Evolutionary conservation across 1,140 invertebrate genomes (phyloP).

Genomic region (Holcopasites calliopsidis): DNA sequence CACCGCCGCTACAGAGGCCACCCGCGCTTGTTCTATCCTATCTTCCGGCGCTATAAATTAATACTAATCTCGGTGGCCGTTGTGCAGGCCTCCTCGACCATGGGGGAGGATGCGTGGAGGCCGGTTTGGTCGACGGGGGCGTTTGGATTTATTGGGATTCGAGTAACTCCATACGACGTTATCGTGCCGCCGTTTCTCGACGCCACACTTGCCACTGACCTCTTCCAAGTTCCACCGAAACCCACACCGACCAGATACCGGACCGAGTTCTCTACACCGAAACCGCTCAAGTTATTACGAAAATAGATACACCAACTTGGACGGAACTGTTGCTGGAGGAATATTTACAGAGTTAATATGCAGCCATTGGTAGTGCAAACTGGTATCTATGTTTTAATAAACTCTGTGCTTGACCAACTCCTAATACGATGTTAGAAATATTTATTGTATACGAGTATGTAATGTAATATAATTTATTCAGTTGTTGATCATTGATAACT

Average conservation of each 20-base stretch:
- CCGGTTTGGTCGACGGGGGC: conserved; percentile 17
- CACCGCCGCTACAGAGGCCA: conserved; percentile 10
- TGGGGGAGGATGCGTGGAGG: conserved; percentile 24
- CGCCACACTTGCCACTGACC: conserved; percentile 39
- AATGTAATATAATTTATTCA: too few relatives aligned
- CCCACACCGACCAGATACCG: not conserved
- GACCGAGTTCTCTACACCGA: not conserved
- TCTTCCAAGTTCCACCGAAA: conserved; percentile 43
- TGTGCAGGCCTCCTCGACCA: conserved; percentile 53
- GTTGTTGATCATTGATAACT: too few relatives aligned
- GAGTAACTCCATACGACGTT: conserved; percentile 63
- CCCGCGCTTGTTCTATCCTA: conserved; percentile 52
- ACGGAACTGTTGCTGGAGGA: not conserved
- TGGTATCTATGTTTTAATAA: not conserved
- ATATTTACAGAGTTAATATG: not conserved
- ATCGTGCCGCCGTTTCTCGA: conserved; percentile 45
- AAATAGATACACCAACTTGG: not conserved
- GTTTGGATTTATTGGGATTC: conserved; percentile 66
- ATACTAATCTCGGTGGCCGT: conserved; percentile 64
- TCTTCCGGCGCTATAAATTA: conserved; percentile 66
- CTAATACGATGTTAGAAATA: too few relatives aligned
- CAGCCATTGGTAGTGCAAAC: not conserved
- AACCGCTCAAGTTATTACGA: conserved; percentile 14
- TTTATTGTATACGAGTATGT: too few relatives aligned
- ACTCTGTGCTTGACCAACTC: too few relatives aligned